phyloP scores from a whole-genome alignment of 2,797 vertebrate species.

The Momotus momota region DNA sequence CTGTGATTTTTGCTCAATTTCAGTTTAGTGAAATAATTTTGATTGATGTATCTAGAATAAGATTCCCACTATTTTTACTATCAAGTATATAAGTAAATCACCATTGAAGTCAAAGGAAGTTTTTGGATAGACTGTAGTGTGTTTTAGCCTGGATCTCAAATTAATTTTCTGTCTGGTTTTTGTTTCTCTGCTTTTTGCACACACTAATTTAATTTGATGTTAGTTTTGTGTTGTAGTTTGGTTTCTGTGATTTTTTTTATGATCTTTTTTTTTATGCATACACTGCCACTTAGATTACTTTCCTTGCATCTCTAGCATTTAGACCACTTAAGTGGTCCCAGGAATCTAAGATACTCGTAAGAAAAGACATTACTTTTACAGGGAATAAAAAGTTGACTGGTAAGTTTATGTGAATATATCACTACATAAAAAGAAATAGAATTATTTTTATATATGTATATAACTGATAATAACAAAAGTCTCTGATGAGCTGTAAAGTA shows the following conservation, averaged over 20 bases:
- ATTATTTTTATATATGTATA: not conserved
- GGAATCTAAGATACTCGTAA: conserved; percentile 51
- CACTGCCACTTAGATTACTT: not conserved
- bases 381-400: conserved; percentile 24
- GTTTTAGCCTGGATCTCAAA: not conserved
- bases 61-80: not conserved
- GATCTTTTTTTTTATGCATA: not conserved
- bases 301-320: not conserved
- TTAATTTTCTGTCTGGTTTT: not conserved
- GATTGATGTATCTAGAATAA: not conserved
- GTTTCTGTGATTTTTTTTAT: not conserved
- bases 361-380: conserved; percentile 12
- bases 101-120: not conserved
- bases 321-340: conserved; percentile 11
- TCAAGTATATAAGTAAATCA: not conserved
- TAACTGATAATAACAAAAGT: conserved; percentile 49
- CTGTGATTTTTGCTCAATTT: not conserved
- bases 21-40: not conserved
- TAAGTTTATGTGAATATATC: conserved; percentile 41
- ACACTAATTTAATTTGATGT: not conserved
- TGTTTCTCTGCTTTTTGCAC: not conserved
- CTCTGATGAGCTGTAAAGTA: conserved; percentile 54
- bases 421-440: conserved; percentile 22
- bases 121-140: not conserved
- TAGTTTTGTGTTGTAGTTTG: not conserved